These are phyloP conservation scores for Ryuthela nishihirai DNA, from an alignment of 2,888 invertebrate genomes.

Conservation along the genomic window DNA sequence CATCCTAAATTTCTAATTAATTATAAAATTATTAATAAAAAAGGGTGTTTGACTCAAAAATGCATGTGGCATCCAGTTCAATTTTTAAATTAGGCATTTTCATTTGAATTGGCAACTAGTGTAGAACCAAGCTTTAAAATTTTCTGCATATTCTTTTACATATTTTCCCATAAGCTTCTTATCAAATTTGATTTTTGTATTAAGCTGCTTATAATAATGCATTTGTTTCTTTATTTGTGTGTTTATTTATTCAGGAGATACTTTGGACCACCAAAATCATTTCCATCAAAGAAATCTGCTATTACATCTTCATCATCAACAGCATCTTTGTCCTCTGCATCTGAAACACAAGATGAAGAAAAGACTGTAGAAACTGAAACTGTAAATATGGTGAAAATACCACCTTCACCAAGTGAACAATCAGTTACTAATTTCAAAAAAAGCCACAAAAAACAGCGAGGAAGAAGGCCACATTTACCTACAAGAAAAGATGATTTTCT, in stretches of 20 bases:
- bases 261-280: slow-evolving; percentile 14
- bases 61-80: too few relatives aligned
- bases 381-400: background rate
- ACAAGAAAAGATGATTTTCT: slow-evolving; percentile 6
- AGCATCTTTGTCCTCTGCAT: slow-evolving; percentile 7
- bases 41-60: too few relatives aligned
- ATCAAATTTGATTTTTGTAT: background rate
- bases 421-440: background rate
- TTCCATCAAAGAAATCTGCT: slow-evolving; percentile 1
- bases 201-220: background rate
- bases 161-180: too few relatives aligned
- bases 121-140: too few relatives aligned
- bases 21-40: too few relatives aligned
- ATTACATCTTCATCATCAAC: background rate
- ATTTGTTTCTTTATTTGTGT: background rate
- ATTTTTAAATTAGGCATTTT: too few relatives aligned
- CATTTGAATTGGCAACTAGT: too few relatives aligned
- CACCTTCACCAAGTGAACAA: background rate
- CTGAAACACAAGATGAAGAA: slow-evolving; percentile 4
- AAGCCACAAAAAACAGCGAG: background rate
- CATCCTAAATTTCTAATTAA: too few relatives aligned
- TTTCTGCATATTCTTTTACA: too few relatives aligned
- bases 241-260: slow-evolving; percentile 6
- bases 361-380: background rate
- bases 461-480: background rate